These are phyloP conservation scores for Argya squamiceps DNA, from an alignment of 2,797 vertebrate species.

Conservation along the genomic window DNA sequence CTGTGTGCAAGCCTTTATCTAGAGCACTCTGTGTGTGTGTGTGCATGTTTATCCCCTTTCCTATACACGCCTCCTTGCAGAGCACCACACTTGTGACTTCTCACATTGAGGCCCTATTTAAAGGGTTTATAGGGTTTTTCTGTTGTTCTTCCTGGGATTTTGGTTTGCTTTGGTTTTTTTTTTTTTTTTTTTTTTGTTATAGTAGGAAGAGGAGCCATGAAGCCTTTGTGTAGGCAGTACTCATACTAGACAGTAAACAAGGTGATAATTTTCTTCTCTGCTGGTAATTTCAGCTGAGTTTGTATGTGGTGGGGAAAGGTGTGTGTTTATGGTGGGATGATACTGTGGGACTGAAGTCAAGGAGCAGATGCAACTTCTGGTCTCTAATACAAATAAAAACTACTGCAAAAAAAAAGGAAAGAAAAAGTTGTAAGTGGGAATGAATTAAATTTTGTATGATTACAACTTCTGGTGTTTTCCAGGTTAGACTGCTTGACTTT, in stretches of 20 bases:
- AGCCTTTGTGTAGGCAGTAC: not conserved
- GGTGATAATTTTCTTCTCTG: not conserved
- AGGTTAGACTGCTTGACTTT: not conserved
- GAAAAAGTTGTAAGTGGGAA: not conserved
- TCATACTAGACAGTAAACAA: not conserved
- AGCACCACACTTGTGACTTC: not conserved
- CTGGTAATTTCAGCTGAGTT: not conserved
- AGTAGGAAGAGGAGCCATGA: not conserved
- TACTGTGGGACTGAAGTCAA: not conserved
- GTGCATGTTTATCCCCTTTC: not conserved
- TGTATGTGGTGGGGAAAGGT: fast-evolving
- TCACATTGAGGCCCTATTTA: not conserved
- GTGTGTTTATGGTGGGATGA: not conserved
- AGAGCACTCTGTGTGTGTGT: not conserved
- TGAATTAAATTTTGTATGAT: not conserved
- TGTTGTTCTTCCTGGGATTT: not conserved
- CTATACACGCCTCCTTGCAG: not conserved
- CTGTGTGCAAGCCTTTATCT: not conserved
- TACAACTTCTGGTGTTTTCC: not conserved
- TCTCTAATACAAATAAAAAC: not conserved
- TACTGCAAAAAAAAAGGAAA: not conserved
- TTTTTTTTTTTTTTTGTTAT: not conserved
- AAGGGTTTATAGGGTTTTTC: not conserved
- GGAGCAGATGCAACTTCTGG: not conserved
- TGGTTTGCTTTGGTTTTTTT: not conserved